Percentiles rank a stretch among this genome's conserved stretches.
Conservation (phyloP, 2,888 invertebrate species). For the Rambutsinella grinnellia region DNA sequence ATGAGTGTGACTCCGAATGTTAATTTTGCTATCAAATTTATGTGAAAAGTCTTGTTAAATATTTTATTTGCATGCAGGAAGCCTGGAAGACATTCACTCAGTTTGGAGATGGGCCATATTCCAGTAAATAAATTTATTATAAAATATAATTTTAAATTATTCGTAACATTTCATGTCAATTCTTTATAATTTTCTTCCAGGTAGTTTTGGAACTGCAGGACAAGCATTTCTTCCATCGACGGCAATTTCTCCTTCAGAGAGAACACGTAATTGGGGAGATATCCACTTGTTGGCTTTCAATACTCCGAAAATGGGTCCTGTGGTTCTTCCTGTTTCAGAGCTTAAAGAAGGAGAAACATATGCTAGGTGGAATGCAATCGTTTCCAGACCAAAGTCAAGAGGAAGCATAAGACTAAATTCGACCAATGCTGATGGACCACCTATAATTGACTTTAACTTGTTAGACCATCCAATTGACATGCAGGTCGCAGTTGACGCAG, state of each 20-base stretch:
- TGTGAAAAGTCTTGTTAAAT: too few relatives aligned
- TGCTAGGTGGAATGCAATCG: neutral
- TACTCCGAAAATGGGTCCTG: neutral
- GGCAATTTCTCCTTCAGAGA: neutral
- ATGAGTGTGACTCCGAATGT: too few relatives aligned
- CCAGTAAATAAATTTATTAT: neutral
- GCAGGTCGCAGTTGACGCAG: neutral
- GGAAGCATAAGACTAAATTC: constrained; percentile 10
- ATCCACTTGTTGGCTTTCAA: neutral
- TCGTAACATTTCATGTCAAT: neutral
- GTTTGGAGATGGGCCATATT: neutral
- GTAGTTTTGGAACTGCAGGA: neutral
- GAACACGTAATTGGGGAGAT: constrained; percentile 1
- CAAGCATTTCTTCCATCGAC: constrained; percentile 10
- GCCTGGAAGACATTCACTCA: neutral
- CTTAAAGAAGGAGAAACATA: neutral
- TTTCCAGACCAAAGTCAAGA: neutral
- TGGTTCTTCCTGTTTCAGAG: neutral
- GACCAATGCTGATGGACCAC: neutral
- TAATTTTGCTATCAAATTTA: too few relatives aligned
- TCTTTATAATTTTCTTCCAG: neutral
- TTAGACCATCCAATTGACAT: neutral
- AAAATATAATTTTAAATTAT: neutral
- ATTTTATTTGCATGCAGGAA: too few relatives aligned
- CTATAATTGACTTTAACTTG: neutral